These are phyloP conservation scores for Cataglyphis rosenhaueri DNA, from an alignment of 2,888 invertebrate genomes.

Conservation along the genomic window DNA sequence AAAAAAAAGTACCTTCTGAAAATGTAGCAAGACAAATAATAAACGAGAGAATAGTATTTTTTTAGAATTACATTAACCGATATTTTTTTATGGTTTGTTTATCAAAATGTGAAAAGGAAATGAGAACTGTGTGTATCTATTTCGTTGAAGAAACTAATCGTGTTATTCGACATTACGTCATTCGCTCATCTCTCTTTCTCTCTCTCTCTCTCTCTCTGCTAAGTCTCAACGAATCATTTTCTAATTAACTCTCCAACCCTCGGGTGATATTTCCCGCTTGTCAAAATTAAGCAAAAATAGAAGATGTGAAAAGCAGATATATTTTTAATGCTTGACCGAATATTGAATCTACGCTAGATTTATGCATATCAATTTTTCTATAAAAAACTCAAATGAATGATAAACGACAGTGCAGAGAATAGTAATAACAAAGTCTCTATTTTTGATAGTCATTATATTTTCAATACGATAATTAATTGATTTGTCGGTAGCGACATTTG, in stretches of 20 bases:
- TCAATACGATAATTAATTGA: neutral
- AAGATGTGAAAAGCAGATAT: neutral
- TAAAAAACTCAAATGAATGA: neutral
- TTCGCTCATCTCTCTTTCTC: neutral
- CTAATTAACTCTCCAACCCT: conserved; percentile 8
- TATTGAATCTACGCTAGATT: neutral
- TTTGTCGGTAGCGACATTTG: neutral
- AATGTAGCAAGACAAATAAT: neutral
- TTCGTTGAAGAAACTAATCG: conserved; percentile 6
- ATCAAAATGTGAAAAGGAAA: neutral
- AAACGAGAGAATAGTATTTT: neutral
- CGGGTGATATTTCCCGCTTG: neutral
- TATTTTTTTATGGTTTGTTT: conserved; percentile 3
- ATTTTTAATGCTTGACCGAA: neutral
- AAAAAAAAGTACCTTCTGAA: neutral
- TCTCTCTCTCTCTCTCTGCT: neutral
- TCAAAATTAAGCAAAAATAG: neutral
- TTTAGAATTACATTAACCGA: neutral
- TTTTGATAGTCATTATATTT: neutral
- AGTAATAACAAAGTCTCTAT: neutral
- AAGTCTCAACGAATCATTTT: neutral
- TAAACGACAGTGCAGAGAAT: neutral
- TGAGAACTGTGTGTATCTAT: neutral
- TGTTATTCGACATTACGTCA: neutral
- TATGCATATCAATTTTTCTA: neutral